phyloP scores from a whole-genome alignment of 1,140 invertebrate genomes.

The Bombus cullumanus region DNA sequence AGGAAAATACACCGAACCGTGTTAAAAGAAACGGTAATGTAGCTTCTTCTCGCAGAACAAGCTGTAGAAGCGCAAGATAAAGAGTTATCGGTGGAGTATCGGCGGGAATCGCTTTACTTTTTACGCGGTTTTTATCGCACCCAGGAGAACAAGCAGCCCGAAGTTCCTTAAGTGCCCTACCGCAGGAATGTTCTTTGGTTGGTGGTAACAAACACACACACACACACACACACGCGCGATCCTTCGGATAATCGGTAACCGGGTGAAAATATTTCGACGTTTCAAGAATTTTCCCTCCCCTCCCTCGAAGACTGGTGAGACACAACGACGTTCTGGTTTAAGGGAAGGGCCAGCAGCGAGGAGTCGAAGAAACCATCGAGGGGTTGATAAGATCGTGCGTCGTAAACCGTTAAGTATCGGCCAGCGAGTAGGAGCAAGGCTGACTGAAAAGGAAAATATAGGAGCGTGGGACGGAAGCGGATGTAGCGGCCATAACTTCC shows the following conservation, averaged over 20 bases:
- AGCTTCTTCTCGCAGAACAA: background rate
- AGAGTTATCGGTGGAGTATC: slow-evolving; percentile 13
- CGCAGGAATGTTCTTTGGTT: slow-evolving; percentile 19
- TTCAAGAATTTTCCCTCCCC: slow-evolving; percentile 10
- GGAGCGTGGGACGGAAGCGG: slow-evolving; percentile 78
- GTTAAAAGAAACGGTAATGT: background rate
- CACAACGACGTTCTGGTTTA: background rate
- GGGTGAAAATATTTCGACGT: slow-evolving; percentile 33
- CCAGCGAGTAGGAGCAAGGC: slow-evolving; percentile 54
- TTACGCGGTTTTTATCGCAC: slow-evolving; percentile 49
- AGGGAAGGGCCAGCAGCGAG: slow-evolving; percentile 1
- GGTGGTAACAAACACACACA: background rate
- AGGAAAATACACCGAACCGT: background rate
- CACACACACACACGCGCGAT: background rate
- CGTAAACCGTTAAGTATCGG: slow-evolving; percentile 79
- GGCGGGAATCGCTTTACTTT: slow-evolving; percentile 19
- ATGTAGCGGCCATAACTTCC: slow-evolving; percentile 76
- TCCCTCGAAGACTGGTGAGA: no score
- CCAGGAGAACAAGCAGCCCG: background rate
- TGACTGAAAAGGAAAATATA: slow-evolving; percentile 62
- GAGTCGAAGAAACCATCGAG: slow-evolving; percentile 48
- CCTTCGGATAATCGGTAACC: slow-evolving; percentile 33
- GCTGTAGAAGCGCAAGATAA: background rate
- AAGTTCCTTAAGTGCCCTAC: slow-evolving; percentile 21
- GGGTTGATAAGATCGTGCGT: slow-evolving; percentile 71